These are phyloP conservation scores for Pseudococcus longispinus DNA, from an alignment of 2,888 invertebrate species.

Conservation along the genomic window DNA sequence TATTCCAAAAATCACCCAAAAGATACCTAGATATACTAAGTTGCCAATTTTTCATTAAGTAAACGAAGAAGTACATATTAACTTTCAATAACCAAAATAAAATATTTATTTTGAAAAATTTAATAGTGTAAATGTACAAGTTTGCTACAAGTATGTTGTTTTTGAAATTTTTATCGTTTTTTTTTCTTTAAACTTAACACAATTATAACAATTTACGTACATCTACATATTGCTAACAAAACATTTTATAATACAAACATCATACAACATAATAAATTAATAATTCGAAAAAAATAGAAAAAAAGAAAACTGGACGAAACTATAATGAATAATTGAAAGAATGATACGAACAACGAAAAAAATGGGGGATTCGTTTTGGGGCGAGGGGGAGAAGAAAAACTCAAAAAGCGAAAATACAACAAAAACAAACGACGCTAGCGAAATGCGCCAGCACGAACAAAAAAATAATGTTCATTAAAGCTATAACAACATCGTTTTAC, in stretches of 20 bases:
- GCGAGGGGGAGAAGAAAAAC: not conserved
- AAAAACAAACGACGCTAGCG: not conserved
- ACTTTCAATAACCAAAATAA: conserved; percentile 18
- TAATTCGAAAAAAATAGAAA: not conserved
- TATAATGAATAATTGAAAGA: conserved; percentile 30
- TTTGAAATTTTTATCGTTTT: not conserved
- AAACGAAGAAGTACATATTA: not conserved
- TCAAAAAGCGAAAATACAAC: conserved; percentile 22
- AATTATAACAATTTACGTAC: conserved; percentile 34
- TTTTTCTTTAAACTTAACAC: conserved; percentile 44
- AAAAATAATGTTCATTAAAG: conserved; percentile 17
- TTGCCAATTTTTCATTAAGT: no score
- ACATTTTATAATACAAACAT: conserved; percentile 35
- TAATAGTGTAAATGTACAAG: conserved; percentile 48
- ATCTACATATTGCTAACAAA: conserved; percentile 16
- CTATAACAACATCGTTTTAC: conserved; percentile 34
- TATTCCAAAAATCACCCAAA: not conserved
- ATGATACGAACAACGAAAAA: not conserved
- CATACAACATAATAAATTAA: conserved; percentile 44
- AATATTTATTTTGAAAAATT: conserved; percentile 43
- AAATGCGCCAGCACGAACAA: not conserved
- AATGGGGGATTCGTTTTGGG: not conserved
- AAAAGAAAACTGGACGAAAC: conserved; percentile 24
- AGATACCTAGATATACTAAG: no score
- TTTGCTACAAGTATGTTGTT: conserved; percentile 46